A percentile compares a stretch with the other conserved stretches of the same genome.
Evolutionary conservation across 1,140 invertebrate genomes (phyloP).

Genomic region (Lucilia cuprina): DNA sequence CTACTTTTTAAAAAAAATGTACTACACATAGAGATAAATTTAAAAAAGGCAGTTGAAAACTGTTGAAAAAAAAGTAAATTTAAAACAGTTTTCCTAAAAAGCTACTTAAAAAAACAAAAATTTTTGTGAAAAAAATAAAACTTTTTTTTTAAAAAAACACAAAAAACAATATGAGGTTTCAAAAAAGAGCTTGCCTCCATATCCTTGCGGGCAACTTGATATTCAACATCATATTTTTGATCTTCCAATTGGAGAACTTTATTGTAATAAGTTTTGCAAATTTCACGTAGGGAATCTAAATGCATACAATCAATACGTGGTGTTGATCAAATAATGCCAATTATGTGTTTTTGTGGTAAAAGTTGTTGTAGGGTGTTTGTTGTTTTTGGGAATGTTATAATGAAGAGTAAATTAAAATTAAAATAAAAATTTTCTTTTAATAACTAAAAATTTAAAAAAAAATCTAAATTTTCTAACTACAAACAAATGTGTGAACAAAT

Average conservation of each 20-base stretch:
- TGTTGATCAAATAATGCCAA: too few relatives aligned
- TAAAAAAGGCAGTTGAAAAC: not conserved
- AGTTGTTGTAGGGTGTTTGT: too few relatives aligned
- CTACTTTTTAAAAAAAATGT: not conserved
- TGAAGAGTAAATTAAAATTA: not conserved
- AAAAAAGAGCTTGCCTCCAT: slow-evolving; percentile 75
- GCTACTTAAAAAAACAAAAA: slow-evolving; percentile 1
- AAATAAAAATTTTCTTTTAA: not conserved
- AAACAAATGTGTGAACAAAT: not conserved
- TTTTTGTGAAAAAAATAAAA: not conserved
- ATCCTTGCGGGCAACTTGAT: slow-evolving; percentile 91
- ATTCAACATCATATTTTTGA: slow-evolving; percentile 96
- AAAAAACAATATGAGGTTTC: not conserved
- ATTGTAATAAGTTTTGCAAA: slow-evolving; percentile 86
- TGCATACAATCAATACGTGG: not conserved
- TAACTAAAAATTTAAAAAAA: not conserved
- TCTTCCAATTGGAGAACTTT: slow-evolving; percentile 87
- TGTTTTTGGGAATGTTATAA: not conserved
- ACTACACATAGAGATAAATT: not conserved
- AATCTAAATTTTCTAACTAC: not conserved
- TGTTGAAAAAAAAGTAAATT: not conserved
- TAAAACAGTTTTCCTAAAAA: not conserved
- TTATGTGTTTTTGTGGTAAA: not conserved
- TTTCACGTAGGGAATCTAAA: slow-evolving; percentile 79
- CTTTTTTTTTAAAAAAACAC: slow-evolving; percentile 1